Percentiles rank a stretch among this genome's conserved stretches.
phyloP scores from a whole-genome alignment of 2,888 invertebrate species.

The Aphodius granarius region DNA sequence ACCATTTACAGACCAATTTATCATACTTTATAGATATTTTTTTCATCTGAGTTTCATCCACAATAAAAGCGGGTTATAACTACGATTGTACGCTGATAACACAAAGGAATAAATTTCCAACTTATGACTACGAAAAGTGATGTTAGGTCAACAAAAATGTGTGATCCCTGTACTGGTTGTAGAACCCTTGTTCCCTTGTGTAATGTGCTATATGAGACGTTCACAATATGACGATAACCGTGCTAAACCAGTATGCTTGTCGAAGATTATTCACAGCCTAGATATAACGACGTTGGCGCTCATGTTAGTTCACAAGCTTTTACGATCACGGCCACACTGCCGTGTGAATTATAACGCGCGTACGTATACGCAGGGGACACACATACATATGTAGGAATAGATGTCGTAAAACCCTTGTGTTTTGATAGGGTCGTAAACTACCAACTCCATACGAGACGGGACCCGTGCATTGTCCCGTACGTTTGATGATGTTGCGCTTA shows the following conservation, averaged over 20 bases:
- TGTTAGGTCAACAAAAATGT: too few species aligned
- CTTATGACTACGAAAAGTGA: too few species aligned
- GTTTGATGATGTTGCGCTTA: neutral
- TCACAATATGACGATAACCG: too few species aligned
- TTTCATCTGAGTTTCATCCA: too few species aligned
- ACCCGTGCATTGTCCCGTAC: neutral
- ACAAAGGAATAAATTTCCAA: too few species aligned
- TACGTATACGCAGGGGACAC: neutral
- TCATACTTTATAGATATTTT: too few species aligned
- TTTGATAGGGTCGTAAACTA: constrained; percentile 4
- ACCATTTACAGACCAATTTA: too few species aligned
- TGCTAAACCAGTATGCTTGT: neutral
- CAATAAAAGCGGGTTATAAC: too few species aligned
- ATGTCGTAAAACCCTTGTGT: constrained; percentile 13
- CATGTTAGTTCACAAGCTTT: neutral
- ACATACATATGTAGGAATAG: neutral
- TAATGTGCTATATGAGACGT: too few species aligned
- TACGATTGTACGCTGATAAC: too few species aligned
- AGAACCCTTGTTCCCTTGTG: too few species aligned
- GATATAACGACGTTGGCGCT: constrained; percentile 15
- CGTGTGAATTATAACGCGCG: constrained; percentile 9
- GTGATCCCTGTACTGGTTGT: too few species aligned
- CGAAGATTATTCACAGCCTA: neutral
- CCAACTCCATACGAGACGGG: neutral
- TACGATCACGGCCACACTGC: neutral